Conservation (phyloP, 1,140 invertebrate species). For the Drosophila mauritiana region DNA sequence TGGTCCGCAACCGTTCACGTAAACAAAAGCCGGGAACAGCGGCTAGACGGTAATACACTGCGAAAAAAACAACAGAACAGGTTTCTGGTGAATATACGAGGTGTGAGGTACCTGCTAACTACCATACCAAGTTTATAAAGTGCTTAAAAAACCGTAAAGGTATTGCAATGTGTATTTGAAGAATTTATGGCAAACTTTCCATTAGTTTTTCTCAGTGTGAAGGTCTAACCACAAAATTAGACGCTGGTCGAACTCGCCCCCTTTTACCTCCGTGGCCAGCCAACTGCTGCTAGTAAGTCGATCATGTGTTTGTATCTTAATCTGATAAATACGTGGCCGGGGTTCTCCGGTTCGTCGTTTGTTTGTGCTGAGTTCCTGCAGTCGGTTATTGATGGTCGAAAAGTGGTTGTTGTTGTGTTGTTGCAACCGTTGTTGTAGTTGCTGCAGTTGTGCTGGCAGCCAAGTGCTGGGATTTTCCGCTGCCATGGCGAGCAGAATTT, state of each 20-base stretch:
- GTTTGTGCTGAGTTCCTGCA: constrained; percentile 59
- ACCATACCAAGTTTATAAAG: no score
- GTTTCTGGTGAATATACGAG: no score
- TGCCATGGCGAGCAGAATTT: constrained; percentile 22
- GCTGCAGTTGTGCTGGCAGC: constrained; percentile 23
- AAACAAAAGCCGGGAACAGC: constrained; percentile 33
- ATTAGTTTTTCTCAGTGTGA: not conserved
- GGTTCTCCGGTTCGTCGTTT: constrained; percentile 41
- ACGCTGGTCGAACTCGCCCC: constrained; percentile 39
- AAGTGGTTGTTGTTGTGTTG: constrained; percentile 17
- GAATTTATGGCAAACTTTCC: not conserved
- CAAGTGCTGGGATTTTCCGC: constrained; percentile 70
- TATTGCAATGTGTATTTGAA: no score
- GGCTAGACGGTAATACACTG: constrained; percentile 17
- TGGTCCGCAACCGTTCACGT: constrained; percentile 37
- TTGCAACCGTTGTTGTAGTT: constrained; percentile 6
- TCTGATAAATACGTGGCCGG: constrained; percentile 74
- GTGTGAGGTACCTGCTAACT: no score
- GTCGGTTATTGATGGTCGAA: constrained; percentile 69
- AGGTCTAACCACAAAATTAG: constrained; percentile 58
- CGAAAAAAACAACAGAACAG: not conserved
- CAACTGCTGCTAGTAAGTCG: constrained; percentile 13
- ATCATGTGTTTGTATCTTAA: constrained; percentile 80
- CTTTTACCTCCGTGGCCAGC: not conserved
- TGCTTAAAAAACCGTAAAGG: no score